Conservation (phyloP, 1,140 invertebrate genomes). For the Euura lappo region DNA sequence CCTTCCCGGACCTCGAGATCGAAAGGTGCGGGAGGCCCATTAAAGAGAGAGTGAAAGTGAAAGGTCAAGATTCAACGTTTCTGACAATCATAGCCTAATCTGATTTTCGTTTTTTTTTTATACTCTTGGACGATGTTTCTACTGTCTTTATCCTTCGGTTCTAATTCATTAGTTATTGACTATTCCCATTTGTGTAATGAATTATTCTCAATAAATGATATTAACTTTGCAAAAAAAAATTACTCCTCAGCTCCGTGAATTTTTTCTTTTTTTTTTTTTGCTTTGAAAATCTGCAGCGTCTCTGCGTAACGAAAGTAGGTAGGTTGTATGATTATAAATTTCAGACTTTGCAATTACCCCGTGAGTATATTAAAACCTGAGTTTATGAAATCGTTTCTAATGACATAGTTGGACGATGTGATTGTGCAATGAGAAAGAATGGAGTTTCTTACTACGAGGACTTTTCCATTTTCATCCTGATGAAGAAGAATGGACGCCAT, state of each 20-base stretch:
- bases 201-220: no score
- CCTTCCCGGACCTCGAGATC: constrained; percentile 11
- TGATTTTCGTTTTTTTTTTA: no score
- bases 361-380: constrained; percentile 7
- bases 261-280: constrained; percentile 3
- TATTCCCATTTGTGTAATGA: no score
- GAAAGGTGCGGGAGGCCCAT: constrained; percentile 40
- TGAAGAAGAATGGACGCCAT: constrained; percentile 85
- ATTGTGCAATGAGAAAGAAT: constrained; percentile 17
- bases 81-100: no score
- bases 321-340: not conserved
- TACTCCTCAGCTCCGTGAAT: not conserved
- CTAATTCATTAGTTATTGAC: no score
- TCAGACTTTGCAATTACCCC: not conserved
- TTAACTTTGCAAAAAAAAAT: no score
- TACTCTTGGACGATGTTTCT: not conserved
- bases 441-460: constrained; percentile 78
- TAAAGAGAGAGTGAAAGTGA: constrained; percentile 57
- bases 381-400: not conserved
- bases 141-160: no score
- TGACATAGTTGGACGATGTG: not conserved
- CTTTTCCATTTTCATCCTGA: constrained; percentile 75
- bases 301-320: not conserved
- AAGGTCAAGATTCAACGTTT: constrained; percentile 49
- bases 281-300: no score